Percentiles rank a stretch among this genome's conserved stretches.
These are phyloP conservation scores for Bactericera cockerelli DNA, from an alignment of 1,140 invertebrate species.

Conservation along the genomic window DNA sequence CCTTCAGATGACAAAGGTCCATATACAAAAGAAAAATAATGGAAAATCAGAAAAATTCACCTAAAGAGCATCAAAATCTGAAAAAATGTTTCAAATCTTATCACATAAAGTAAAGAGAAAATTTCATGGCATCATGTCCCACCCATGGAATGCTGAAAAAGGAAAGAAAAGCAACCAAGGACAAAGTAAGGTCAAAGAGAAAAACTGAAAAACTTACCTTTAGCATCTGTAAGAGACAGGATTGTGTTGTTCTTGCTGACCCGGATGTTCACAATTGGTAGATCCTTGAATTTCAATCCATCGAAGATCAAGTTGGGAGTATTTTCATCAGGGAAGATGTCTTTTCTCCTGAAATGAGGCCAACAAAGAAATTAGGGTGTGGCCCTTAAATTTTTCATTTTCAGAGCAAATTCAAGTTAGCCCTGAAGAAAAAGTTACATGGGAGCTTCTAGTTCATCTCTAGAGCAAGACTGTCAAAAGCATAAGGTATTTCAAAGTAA, in stretches of 20 bases:
- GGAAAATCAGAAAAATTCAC: no score
- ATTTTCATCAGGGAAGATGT: constrained; percentile 54
- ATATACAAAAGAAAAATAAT: no score
- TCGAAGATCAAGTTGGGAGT: constrained; percentile 58
- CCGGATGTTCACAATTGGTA: constrained; percentile 69
- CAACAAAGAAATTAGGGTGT: not conserved
- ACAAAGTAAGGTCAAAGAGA: not conserved
- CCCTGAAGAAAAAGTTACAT: not conserved
- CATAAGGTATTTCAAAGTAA: not conserved
- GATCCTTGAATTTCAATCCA: constrained; percentile 55
- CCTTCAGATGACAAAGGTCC: no score
- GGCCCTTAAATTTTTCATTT: no score
- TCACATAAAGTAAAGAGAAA: no score
- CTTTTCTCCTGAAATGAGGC: constrained; percentile 38
- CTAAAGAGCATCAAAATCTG: no score
- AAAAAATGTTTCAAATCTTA: no score
- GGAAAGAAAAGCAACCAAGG: no score
- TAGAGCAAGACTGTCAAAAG: not conserved
- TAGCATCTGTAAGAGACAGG: constrained; percentile 49
- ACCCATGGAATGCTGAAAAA: no score
- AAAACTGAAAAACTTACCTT: constrained; percentile 33
- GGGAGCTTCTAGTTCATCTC: not conserved
- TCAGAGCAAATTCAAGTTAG: not conserved
- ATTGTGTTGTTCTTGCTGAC: constrained; percentile 77
- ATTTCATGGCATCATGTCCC: no score